Base-by-base conservation (phyloP, 2,113 vertebrate species). In the Xerus inauris region DNA sequence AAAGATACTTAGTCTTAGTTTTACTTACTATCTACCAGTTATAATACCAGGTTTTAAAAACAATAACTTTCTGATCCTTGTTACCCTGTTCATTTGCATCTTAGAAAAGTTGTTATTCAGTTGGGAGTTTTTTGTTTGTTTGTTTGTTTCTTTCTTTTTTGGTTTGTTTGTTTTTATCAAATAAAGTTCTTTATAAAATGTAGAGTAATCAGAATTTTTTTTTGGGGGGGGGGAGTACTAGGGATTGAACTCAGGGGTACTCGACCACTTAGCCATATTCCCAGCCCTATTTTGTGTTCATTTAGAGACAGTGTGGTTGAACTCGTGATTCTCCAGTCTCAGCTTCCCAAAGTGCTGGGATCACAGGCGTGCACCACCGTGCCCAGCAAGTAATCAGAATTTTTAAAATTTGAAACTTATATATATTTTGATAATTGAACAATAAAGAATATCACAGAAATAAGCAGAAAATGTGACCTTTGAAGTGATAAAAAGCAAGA, bases 71-170 rank as follows among this genome's bases (percentile, higher is more conserved):
- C 38, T 87, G 24, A 76, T 89, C 51, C 67, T 28, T 28, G 8
- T 84, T 80, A 79, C n/a, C 62, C 35, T 87, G 87, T 32, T 94
- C 35, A 94, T 72, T 86, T 28, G 0, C 51, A 28, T 81, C 11
- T 85, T 79, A 77, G n/a, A 94, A 91, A 64, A 93, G n/a, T 67
- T 80, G 54, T 90, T 65, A 17, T 77, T 94, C 42, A 79, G 9
- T 59, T 77, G 49, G 49, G 81, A 35, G 71, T 20, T 87, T 85
- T 71, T 49, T 49, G 11, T 49, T n/a, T n/a, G 12, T 51, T 51
- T n/a, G n/a, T n/a, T n/a, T n/a, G n/a, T n/a, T n/a, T n/a, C n/a
- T n/a, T n/a, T n/a, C n/a, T 51, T 16, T 51, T 51, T 51, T 17
- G 49, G 49, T 51, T 47, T 57, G 19, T 57, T 57, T 22, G 7